Base-by-base conservation (phyloP, 2,888 invertebrate species). In the Philopedon plagiatum region DNA sequence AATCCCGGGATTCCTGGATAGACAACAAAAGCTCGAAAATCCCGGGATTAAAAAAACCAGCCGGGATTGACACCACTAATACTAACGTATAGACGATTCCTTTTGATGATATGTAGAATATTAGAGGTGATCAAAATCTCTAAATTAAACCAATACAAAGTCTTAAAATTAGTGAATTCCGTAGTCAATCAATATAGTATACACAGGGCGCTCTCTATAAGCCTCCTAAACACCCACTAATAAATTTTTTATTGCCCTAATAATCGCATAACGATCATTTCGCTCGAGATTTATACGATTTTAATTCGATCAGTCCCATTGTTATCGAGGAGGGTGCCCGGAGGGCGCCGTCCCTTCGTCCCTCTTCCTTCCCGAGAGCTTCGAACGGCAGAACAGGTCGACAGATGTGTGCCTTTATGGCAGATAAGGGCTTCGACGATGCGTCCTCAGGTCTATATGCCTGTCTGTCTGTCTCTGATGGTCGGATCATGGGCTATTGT, bases 171-270 rank as follows among this genome's bases (percentile, higher is more conserved):
- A n/a, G n/a, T n/a, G n/a, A n/a, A n/a, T n/a, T n/a, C n/a, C n/a
- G n/a, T n/a, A n/a, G n/a, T n/a, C n/a, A n/a, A n/a, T n/a, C n/a
- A n/a, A n/a, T n/a, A n/a, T n/a, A n/a, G n/a, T n/a, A n/a, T n/a
- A n/a, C n/a, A n/a, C n/a, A n/a, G n/a, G n/a, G n/a, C 13, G 18
- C 29, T 1, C 13, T n/a, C 29, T 26, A 32, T 49, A 65, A 71
- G 64, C 63, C 70, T 44, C 21, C 49, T 21, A 62, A 63, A 74
- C 74, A 71, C 71, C 74, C 71, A 74, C 71, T 74, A 74, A 74
- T 74, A 71, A 74, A 60, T 74, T 63, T 74, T 74, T 74, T 74
- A 74, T 74, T 71, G 74, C 71, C 74, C 70, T 67, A 71, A 74
- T 74, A 74, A 74, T 74, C 74, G 26, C 56, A 63, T 60, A 64